Base-by-base conservation (phyloP, 2,888 invertebrate genomes). In the Lissocephala sabroskyi region DNA sequence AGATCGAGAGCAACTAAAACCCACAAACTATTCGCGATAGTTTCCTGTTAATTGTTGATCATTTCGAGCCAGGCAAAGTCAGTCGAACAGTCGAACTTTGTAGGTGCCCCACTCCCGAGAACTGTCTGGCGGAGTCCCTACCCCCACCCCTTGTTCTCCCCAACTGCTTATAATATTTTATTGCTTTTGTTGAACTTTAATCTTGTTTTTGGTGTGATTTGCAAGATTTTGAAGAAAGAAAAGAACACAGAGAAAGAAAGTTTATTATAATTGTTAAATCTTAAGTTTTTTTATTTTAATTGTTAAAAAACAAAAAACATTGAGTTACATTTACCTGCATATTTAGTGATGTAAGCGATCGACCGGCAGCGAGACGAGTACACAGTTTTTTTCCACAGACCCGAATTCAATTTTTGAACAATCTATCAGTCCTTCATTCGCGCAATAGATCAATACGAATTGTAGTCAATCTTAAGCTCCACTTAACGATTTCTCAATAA, bases 321-420 rank as follows among this genome's bases (percentile, higher is more conserved):
- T 73, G 73, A 75, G 71, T 75, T 79, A 79, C 62, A 65, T 73
- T 65, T 71, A 78, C 76, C 78, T 62, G 71, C 62, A 65, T 58
- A 75, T 45, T 41, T 52, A 62, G 51, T 53, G 51, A 30, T 42
- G 30, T 59, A 68, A 60, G 55, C n/a, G n/a, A n/a, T n/a, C n/a
- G n/a, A n/a, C n/a, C n/a, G n/a, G n/a, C n/a, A n/a, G n/a, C n/a
- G n/a, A n/a, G n/a, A n/a, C n/a, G n/a, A n/a, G n/a, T n/a, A n/a
- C n/a, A n/a, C n/a, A n/a, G n/a, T n/a, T n/a, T n/a, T n/a, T n/a
- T n/a, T n/a, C n/a, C n/a, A n/a, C n/a, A n/a, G n/a, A n/a, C n/a
- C n/a, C n/a, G n/a, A n/a, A n/a, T 46, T 26, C 19, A 43, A 40
- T 42, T 13, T 39, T 52, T 58, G 48, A 14, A n/a, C 23, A n/a